A percentile compares a stretch with the other conserved stretches of the same genome.
Evolutionary conservation across 2,113 vertebrate genomes (phyloP).

Genomic region (Campylomormyrus tamandua): DNA sequence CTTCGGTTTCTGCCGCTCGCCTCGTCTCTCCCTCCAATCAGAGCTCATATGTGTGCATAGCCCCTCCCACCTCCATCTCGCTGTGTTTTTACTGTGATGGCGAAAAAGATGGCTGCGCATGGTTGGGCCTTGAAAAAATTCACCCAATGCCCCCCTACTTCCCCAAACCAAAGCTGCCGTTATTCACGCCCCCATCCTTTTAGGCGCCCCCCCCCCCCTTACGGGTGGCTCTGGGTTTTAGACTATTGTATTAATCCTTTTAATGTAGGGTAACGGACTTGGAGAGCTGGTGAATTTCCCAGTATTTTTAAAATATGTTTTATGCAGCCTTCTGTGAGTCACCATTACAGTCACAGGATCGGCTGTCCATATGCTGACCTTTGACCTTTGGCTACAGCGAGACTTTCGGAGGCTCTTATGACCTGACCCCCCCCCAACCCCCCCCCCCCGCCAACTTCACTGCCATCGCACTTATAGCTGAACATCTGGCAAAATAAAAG

Average conservation of each 20-base stretch:
- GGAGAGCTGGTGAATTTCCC: no score
- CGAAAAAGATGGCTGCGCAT: neutral
- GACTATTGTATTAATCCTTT: neutral
- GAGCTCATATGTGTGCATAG: neutral
- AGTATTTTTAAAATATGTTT: no score
- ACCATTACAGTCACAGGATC: no score
- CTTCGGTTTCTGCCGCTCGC: neutral
- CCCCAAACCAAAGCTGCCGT: neutral
- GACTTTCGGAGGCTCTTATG: neutral
- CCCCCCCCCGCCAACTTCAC: neutral
- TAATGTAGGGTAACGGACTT: no score
- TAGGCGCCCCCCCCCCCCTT: neutral
- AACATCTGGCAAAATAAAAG: constrained; percentile 36
- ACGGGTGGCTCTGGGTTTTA: no score
- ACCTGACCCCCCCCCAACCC: neutral
- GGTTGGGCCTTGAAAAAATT: neutral
- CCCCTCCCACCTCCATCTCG: neutral
- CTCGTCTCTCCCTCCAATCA: neutral
- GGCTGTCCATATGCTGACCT: neutral
- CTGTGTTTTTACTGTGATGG: neutral
- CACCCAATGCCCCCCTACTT: neutral
- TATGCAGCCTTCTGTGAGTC: no score
- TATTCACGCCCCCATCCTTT: neutral
- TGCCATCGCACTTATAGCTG: neutral
- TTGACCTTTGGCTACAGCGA: neutral